A percentile compares a stretch with the other conserved stretches of the same genome.
Evolutionary conservation across 1,140 invertebrate genomes (phyloP).

Genomic region (Matsumurasca onukii): DNA sequence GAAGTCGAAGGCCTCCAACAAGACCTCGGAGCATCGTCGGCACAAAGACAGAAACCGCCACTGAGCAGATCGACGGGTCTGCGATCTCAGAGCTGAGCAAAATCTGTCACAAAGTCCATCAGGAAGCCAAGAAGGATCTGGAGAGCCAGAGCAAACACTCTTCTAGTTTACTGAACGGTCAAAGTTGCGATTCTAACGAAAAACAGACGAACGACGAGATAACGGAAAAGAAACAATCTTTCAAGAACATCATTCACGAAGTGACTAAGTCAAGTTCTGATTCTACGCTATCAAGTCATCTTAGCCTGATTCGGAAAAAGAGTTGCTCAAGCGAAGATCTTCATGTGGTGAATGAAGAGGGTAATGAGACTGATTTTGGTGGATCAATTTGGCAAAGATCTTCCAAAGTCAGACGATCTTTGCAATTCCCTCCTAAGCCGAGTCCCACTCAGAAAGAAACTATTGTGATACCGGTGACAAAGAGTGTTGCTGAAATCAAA

Average conservation of each 20-base stretch:
- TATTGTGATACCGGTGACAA: background rate
- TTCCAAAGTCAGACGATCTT: conserved; percentile 58
- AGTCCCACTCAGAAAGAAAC: conserved; percentile 12
- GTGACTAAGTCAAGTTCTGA: conserved; percentile 14
- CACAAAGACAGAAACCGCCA: background rate
- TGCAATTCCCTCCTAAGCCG: conserved; percentile 59
- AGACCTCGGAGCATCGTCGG: conserved; percentile 45
- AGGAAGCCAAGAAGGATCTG: conserved; percentile 28
- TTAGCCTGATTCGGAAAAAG: conserved; percentile 14
- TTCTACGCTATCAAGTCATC: conserved; percentile 38
- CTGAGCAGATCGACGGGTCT: background rate
- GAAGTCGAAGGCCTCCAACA: conserved; percentile 51
- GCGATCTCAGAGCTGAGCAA: background rate
- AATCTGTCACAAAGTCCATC: conserved; percentile 24
- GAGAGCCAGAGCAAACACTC: background rate
- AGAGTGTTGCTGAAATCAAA: conserved; percentile 29
- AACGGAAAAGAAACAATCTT: background rate
- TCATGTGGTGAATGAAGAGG: conserved; percentile 15
- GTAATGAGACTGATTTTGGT: conserved; percentile 16
- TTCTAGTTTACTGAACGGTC: background rate
- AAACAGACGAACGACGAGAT: conserved; percentile 12
- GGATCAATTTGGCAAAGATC: conserved; percentile 55
- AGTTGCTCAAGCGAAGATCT: conserved; percentile 35
- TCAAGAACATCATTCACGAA: background rate
- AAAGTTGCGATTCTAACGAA: conserved; percentile 3